These are phyloP conservation scores for Acronicta aceris DNA, from an alignment of 2,888 invertebrate genomes.

Conservation along the genomic window DNA sequence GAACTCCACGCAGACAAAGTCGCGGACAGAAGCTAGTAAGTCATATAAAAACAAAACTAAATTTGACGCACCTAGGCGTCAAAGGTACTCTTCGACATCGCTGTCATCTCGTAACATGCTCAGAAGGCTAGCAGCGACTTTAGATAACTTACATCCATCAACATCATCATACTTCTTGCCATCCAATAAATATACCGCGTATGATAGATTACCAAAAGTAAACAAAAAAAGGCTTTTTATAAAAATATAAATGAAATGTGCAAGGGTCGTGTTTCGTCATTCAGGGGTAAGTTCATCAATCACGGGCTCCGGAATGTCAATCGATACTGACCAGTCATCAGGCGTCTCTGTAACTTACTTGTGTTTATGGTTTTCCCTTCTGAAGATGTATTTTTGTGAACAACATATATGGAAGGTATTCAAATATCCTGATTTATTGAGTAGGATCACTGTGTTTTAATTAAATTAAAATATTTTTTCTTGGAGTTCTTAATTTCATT, in stretches of 20 bases:
- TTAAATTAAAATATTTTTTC: too few relatives aligned
- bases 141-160: not conserved
- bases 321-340: slow-evolving; percentile 62
- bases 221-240: slow-evolving; percentile 28
- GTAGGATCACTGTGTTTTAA: too few relatives aligned
- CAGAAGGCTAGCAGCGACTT: too few relatives aligned
- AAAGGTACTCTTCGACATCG: too few relatives aligned
- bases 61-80: too few relatives aligned
- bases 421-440: not conserved
- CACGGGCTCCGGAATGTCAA: slow-evolving; percentile 46
- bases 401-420: slow-evolving; percentile 1
- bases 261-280: slow-evolving; percentile 54
- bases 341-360: slow-evolving; percentile 41
- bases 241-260: slow-evolving; percentile 40
- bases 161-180: slow-evolving; percentile 4
- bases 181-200: not conserved
- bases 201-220: slow-evolving; percentile 34
- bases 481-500: too few relatives aligned
- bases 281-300: slow-evolving; percentile 54
- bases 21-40: too few relatives aligned
- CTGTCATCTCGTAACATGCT: too few relatives aligned
- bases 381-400: slow-evolving; percentile 9
- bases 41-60: too few relatives aligned
- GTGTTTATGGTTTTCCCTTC: slow-evolving; percentile 15
- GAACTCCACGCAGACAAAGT: too few relatives aligned